phyloP scores from a whole-genome alignment of 2,797 vertebrate species.

The Merluccius polli region DNA sequence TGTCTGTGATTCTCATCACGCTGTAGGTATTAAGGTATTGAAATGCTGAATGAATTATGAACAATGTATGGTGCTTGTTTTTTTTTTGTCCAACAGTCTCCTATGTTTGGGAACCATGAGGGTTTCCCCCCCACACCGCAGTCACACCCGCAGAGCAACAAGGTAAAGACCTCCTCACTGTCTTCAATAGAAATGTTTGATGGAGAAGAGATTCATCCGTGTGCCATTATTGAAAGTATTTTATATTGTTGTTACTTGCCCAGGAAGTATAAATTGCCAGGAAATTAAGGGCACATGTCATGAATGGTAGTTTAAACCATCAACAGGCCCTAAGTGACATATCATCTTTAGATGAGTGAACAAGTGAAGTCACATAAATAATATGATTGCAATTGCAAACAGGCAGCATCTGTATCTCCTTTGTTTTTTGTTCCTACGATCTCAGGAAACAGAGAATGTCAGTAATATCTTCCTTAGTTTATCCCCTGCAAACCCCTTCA shows the following conservation, averaged over 20 bases:
- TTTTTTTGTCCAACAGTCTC: slow-evolving; percentile 46
- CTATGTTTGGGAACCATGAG: slow-evolving; percentile 46
- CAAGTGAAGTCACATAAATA: slow-evolving; percentile 1
- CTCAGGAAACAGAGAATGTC: slow-evolving; percentile 79
- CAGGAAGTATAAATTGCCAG: background rate
- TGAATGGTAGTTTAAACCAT: background rate
- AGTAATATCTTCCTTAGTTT: slow-evolving; percentile 79
- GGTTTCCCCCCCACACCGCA: slow-evolving; percentile 36
- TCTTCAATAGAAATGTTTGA: no score
- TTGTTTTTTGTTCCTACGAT: slow-evolving; percentile 68
- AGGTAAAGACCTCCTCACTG: slow-evolving; percentile 47
- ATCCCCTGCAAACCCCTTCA: slow-evolving; percentile 89
- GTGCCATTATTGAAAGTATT: background rate
- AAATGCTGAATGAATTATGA: background rate
- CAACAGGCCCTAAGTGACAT: background rate
- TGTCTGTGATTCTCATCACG: slow-evolving; percentile 13
- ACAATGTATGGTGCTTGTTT: slow-evolving; percentile 5
- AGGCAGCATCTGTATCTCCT: background rate
- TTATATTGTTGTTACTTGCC: background rate
- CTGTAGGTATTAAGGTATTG: slow-evolving; percentile 23
- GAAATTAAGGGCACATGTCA: background rate
- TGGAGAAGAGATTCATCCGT: no score
- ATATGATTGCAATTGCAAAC: slow-evolving; percentile 23
- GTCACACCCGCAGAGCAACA: slow-evolving; percentile 50
- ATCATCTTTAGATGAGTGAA: background rate